Evolutionary conservation across 1,140 invertebrate species (phyloP).

Genomic region (Metopolophium dirhodum): DNA sequence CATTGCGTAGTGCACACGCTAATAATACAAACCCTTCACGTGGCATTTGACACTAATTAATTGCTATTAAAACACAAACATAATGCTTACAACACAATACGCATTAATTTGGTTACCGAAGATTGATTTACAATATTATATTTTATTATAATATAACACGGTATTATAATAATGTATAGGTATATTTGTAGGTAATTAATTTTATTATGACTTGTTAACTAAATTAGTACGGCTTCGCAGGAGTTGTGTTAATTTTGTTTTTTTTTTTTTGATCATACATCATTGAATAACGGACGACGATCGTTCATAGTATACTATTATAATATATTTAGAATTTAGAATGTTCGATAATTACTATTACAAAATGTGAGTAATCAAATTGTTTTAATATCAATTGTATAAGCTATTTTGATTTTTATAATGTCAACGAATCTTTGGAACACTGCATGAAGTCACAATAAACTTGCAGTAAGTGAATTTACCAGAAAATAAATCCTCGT

Average conservation of each 20-base stretch:
- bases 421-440: constrained; percentile 1
- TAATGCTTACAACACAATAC: too few relatives aligned
- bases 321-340: background rate
- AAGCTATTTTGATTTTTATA: background rate
- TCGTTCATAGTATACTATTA: background rate
- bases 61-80: background rate
- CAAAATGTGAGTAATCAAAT: too few relatives aligned
- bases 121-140: too few relatives aligned
- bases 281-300: background rate
- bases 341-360: too few relatives aligned
- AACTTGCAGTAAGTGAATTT: constrained; percentile 23
- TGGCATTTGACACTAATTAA: background rate
- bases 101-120: background rate
- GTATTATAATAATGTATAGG: too few relatives aligned
- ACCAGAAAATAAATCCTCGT: constrained; percentile 38
- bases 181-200: background rate
- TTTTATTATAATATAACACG: too few relatives aligned
- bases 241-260: background rate
- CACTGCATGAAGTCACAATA: background rate
- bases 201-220: background rate
- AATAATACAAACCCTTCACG: background rate
- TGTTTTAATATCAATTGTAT: too few relatives aligned
- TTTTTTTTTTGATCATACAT: background rate
- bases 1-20: background rate
- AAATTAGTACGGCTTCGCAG: background rate